Percentiles rank a stretch among this genome's conserved stretches.
Conservation (phyloP, 2,888 invertebrate genomes). For the Hyposoter didymator region DNA sequence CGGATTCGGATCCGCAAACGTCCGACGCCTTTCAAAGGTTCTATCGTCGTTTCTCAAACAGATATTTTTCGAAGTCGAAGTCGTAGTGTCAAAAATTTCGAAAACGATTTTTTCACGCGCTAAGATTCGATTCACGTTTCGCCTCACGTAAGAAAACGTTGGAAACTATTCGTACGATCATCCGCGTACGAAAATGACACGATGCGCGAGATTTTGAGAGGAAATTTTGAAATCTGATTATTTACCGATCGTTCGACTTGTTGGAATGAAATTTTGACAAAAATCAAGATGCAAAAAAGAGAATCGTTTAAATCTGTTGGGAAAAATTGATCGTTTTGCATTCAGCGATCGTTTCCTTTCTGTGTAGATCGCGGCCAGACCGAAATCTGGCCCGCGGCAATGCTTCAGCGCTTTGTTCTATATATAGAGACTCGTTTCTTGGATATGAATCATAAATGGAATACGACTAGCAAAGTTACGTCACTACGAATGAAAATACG, state of each 20-base stretch:
- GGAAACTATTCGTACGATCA: neutral
- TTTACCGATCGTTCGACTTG: neutral
- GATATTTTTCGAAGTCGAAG: too few relatives aligned
- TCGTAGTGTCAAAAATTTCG: neutral
- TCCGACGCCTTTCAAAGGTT: constrained; percentile 43
- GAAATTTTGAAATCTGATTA: neutral
- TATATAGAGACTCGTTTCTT: neutral
- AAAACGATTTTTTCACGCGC: neutral
- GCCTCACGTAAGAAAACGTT: neutral
- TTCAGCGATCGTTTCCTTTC: neutral
- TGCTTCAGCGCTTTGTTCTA: neutral
- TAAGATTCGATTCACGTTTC: neutral
- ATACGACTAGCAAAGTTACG: neutral
- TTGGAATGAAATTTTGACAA: neutral
- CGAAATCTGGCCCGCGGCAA: neutral
- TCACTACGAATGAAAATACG: constrained; percentile 24
- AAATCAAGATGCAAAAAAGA: neutral
- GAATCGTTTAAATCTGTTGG: neutral
- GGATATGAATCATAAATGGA: neutral
- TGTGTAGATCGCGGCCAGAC: neutral
- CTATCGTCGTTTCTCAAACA: constrained; percentile 17
- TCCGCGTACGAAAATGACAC: neutral
- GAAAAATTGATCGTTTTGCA: neutral
- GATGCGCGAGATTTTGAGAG: neutral
- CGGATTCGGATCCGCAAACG: constrained; percentile 56